Evolutionary conservation across 1,140 invertebrate genomes (phyloP).

Genomic region (Schlechtendalia chinensis): DNA sequence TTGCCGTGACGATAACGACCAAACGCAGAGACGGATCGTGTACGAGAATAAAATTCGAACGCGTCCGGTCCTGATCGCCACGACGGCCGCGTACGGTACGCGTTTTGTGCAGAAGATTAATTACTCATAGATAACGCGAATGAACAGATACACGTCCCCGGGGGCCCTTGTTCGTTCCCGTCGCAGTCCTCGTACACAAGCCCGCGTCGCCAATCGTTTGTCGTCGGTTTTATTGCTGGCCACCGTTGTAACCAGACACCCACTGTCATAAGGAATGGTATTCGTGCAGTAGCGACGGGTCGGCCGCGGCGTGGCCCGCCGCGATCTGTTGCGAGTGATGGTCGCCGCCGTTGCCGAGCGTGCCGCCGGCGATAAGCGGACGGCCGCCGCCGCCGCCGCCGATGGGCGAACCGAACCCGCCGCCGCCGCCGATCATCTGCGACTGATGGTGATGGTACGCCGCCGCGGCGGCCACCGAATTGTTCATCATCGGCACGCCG

Average conservation of each 20-base stretch:
- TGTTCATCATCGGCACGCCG: slow-evolving; percentile 19
- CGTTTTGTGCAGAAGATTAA: background rate
- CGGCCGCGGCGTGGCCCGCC: slow-evolving; percentile 51
- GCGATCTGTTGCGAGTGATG: slow-evolving; percentile 52
- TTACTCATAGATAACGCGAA: too few relatives aligned
- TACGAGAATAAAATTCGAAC: too few relatives aligned
- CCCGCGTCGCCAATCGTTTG: too few relatives aligned
- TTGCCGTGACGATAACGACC: too few relatives aligned
- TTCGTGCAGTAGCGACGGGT: slow-evolving; percentile 54
- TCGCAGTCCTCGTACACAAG: background rate
- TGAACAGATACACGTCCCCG: too few relatives aligned
- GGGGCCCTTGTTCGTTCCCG: too few relatives aligned
- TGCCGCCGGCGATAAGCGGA: slow-evolving; percentile 50
- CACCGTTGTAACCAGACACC: slow-evolving; percentile 55
- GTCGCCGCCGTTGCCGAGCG: slow-evolving; percentile 12
- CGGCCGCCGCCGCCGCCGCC: slow-evolving; percentile 50
- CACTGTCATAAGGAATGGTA: slow-evolving; percentile 56
- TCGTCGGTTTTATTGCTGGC: slow-evolving; percentile 57
- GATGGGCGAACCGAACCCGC: slow-evolving; percentile 52
- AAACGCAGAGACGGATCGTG: too few relatives aligned
- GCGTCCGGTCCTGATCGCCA: too few relatives aligned
- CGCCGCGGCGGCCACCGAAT: slow-evolving; percentile 51
- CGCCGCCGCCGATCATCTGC: slow-evolving; percentile 26
- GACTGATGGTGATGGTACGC: slow-evolving; percentile 42
- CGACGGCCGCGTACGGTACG: too few relatives aligned